A percentile compares a stretch with the other conserved stretches of the same genome.
These are phyloP conservation scores for Leptinotarsa tumamoca DNA, from an alignment of 2,888 invertebrate species.

Conservation along the genomic window DNA sequence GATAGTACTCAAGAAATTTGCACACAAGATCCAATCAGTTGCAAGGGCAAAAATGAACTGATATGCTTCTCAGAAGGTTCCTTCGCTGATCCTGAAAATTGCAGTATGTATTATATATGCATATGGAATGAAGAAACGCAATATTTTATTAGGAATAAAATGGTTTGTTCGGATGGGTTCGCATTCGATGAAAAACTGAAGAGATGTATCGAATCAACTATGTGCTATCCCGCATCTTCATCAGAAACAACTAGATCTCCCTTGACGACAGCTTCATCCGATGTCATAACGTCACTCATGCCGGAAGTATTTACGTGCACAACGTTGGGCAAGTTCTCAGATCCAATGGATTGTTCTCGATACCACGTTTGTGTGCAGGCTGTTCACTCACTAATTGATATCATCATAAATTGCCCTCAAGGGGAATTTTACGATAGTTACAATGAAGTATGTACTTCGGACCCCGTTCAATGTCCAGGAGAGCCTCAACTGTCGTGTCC, in stretches of 20 bases:
- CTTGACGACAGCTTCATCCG: neutral
- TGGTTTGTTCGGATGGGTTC: slow-evolving; percentile 64
- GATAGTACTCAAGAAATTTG: slow-evolving; percentile 53
- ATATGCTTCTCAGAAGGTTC: slow-evolving; percentile 63
- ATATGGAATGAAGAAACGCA: slow-evolving; percentile 68
- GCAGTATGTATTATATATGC: slow-evolving; percentile 70
- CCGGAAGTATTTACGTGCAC: slow-evolving; percentile 49
- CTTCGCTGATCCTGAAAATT: slow-evolving; percentile 68
- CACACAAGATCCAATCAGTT: slow-evolving; percentile 56
- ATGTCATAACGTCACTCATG: neutral
- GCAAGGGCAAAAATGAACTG: slow-evolving; percentile 54
- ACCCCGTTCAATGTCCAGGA: slow-evolving; percentile 58
- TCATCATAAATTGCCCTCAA: slow-evolving; percentile 53
- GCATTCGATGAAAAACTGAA: slow-evolving; percentile 7
- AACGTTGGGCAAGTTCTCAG: slow-evolving; percentile 54
- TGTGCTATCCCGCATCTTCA: neutral
- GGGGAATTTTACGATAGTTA: slow-evolving; percentile 52
- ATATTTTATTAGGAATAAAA: slow-evolving; percentile 68
- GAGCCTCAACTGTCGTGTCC: slow-evolving; percentile 53
- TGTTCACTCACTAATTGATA: slow-evolving; percentile 48
- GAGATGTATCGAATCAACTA: slow-evolving; percentile 13
- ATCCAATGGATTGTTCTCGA: slow-evolving; percentile 52
- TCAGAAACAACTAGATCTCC: neutral
- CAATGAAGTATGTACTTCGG: slow-evolving; percentile 52
- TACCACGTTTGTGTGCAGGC: slow-evolving; percentile 57